Percentiles rank a stretch among this genome's conserved stretches.
These are phyloP conservation scores for Danio aesculapii DNA, from an alignment of 2,797 vertebrate species.

Conservation along the genomic window DNA sequence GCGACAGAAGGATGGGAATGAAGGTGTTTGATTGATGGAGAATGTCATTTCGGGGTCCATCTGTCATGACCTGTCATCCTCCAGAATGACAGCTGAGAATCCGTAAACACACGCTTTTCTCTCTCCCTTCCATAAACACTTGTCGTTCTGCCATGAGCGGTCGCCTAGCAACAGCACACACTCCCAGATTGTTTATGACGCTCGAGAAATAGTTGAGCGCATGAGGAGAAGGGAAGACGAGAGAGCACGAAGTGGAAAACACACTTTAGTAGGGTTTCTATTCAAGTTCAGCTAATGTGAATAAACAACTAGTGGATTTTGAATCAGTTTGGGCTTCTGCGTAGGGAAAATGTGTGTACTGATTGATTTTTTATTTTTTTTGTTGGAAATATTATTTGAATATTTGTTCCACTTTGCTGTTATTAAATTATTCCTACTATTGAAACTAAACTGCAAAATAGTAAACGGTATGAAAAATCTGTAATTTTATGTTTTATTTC, in stretches of 20 bases:
- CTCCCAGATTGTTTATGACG: conserved; percentile 78
- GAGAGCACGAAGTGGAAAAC: conserved; percentile 35
- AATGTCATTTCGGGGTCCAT: conserved; percentile 34
- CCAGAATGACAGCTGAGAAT: conserved; percentile 50
- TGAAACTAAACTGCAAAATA: not conserved
- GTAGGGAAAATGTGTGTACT: not conserved
- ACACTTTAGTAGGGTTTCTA: not conserved
- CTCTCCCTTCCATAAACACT: conserved; percentile 32
- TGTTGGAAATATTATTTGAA: no score
- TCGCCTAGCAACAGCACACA: conserved; percentile 82
- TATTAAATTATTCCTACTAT: not conserved
- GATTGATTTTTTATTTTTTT: not conserved
- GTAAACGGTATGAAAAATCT: no score
- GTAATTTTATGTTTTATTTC: no score
- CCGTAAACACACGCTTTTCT: conserved; percentile 36
- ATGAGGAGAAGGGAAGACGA: conserved; percentile 53
- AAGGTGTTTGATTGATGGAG: conserved; percentile 35
- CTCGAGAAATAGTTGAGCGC: conserved; percentile 68
- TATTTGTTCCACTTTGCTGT: not conserved
- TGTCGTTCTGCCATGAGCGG: conserved; percentile 50
- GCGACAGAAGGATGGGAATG: conserved; percentile 1
- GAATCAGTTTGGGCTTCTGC: not conserved
- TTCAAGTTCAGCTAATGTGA: conserved; percentile 29
- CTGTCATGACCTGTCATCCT: conserved; percentile 52
- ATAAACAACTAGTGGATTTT: conserved; percentile 21